A percentile compares a stretch with the other conserved stretches of the same genome.
phyloP scores from a whole-genome alignment of 2,113 vertebrate species.

The Antechinus stuartii region DNA sequence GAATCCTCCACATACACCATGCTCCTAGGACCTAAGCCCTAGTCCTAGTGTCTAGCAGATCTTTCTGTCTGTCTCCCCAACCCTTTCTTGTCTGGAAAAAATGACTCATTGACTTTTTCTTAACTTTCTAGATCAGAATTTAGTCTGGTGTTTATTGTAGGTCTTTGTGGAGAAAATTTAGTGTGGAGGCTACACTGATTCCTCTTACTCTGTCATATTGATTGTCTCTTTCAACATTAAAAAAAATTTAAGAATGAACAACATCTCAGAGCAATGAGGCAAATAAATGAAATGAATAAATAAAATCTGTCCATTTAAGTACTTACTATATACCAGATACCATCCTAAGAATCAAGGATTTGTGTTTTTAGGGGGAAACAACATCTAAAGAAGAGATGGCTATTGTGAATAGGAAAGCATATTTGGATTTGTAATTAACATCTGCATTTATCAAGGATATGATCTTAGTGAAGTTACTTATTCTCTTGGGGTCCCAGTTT shows the following conservation, averaged over 20 bases:
- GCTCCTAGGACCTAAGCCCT: not conserved
- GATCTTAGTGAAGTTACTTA: not conserved
- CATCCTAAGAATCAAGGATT: not conserved
- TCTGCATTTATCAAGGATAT: not conserved
- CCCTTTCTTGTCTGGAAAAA: not conserved
- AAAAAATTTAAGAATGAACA: not conserved
- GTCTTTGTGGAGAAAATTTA: not conserved
- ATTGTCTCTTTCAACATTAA: not conserved
- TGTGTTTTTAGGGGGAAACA: not conserved
- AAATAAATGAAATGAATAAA: not conserved
- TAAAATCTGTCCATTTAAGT: not conserved
- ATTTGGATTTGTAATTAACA: not conserved
- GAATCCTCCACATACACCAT: not conserved
- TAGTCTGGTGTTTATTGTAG: not conserved
- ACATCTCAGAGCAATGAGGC: not conserved
- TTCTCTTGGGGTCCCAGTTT: not conserved
- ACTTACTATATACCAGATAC: not conserved
- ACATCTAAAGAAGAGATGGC: not conserved
- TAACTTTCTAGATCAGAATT: not conserved
- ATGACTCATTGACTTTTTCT: not conserved
- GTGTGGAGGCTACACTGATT: not conserved
- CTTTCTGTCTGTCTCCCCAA: not conserved
- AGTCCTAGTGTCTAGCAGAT: not conserved
- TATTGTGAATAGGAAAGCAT: not conserved
- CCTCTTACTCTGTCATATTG: not conserved